A percentile compares a stretch with the other conserved stretches of the same genome.
These are phyloP conservation scores for Eurosta solidaginis DNA, from an alignment of 1,140 invertebrate species.

Conservation along the genomic window DNA sequence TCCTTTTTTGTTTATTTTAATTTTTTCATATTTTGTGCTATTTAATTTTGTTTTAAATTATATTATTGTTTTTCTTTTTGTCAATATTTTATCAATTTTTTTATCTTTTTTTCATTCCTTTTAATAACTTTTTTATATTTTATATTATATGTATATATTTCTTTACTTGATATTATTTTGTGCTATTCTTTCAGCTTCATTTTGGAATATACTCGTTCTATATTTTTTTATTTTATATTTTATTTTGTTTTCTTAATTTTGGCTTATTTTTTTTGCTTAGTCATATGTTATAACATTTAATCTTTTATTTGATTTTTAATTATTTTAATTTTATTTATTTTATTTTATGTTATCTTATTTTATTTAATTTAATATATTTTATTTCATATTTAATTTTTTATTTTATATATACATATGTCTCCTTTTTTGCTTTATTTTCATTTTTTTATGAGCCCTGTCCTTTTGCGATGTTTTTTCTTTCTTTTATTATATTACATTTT, in stretches of 20 bases:
- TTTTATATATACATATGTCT: neutral
- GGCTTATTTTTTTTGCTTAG: neutral
- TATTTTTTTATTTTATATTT: neutral
- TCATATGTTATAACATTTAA: neutral
- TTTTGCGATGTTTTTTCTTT: neutral
- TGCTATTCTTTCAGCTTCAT: neutral
- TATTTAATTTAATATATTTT: neutral
- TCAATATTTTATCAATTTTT: too few species aligned
- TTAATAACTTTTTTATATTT: too few species aligned
- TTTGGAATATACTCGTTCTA: neutral
- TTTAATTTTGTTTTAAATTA: too few species aligned
- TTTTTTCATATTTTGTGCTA: too few species aligned
- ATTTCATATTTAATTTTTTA: neutral
- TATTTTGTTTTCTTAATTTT: neutral
- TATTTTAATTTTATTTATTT: neutral
- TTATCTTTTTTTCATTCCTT: too few species aligned
- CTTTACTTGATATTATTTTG: neutral
- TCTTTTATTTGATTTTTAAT: neutral
- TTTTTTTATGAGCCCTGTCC: too few species aligned
- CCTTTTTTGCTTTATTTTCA: too few species aligned
- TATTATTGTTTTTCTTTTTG: too few species aligned
- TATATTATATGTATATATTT: too few species aligned
- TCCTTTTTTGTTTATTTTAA: too few species aligned
- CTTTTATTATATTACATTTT: neutral
- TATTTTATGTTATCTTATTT: constrained; percentile 7